Evolutionary conservation across 2,888 invertebrate species (phyloP).

Genomic region (Zygaena filipendulae): DNA sequence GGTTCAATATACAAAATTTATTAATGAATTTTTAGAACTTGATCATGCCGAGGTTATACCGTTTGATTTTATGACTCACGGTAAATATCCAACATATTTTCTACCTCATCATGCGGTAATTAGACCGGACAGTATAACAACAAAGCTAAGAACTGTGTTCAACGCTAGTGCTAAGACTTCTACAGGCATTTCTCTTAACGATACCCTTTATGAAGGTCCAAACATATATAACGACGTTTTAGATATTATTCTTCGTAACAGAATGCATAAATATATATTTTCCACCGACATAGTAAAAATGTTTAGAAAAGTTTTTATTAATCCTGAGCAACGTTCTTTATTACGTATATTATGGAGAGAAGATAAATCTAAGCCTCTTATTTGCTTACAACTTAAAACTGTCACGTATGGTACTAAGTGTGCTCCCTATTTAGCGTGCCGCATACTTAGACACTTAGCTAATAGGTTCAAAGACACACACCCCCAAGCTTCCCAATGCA

Average conservation of each 20-base stretch:
- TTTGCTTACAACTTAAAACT: constrained; percentile 7
- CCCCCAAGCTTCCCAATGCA: constrained; percentile 3
- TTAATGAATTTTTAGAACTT: constrained; percentile 1
- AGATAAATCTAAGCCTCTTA: constrained; percentile 3
- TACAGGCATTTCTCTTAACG: constrained; percentile 13
- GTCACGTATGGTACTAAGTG: constrained; percentile 11
- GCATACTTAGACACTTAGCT: constrained; percentile 8
- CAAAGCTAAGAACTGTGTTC: constrained; percentile 14
- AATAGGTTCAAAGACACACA: constrained; percentile 1
- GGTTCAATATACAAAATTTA: constrained; percentile 1
- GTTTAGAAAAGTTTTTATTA: constrained; percentile 12
- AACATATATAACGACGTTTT: constrained; percentile 14
- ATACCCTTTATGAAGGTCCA: constrained; percentile 15
- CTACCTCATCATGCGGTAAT: constrained; percentile 1
- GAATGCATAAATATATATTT: constrained; percentile 12
- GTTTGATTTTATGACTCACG: neutral
- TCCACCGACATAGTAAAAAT: constrained; percentile 13
- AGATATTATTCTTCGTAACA: constrained; percentile 15
- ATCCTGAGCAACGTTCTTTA: constrained; percentile 7
- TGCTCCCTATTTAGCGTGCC: constrained; percentile 12
- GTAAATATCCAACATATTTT: constrained; percentile 1
- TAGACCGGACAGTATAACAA: constrained; percentile 1
- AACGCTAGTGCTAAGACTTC: constrained; percentile 11
- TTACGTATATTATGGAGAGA: constrained; percentile 10
- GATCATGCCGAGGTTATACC: constrained; percentile 1